Evolutionary conservation across 2,888 invertebrate species (phyloP).

Genomic region (Agrochola lota): DNA sequence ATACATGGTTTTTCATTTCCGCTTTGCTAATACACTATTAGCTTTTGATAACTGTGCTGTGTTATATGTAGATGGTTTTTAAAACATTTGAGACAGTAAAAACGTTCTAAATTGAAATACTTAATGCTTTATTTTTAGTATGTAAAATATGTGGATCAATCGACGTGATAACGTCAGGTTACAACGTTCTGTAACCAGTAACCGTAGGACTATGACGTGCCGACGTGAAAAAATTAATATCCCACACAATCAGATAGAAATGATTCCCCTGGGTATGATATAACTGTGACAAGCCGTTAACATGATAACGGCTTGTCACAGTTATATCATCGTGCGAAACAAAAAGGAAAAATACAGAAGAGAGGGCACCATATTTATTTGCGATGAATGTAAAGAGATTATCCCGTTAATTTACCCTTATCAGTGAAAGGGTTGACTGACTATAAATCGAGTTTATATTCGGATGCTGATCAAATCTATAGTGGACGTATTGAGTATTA

Average conservation of each 20-base stretch:
- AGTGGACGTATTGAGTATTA: constrained; percentile 20
- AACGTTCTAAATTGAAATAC: not conserved
- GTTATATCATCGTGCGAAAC: constrained; percentile 30
- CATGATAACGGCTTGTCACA: no score
- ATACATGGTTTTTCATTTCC: constrained; percentile 20
- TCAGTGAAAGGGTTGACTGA: constrained; percentile 47
- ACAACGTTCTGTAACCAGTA: not conserved
- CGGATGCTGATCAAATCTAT: constrained; percentile 37
- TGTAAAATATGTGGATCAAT: not conserved
- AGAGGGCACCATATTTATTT: constrained; percentile 27
- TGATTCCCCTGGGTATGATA: constrained; percentile 43
- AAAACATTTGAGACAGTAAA: not conserved
- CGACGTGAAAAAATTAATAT: constrained; percentile 29
- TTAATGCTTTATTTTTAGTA: not conserved
- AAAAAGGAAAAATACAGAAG: constrained; percentile 20
- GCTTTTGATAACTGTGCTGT: constrained; percentile 1
- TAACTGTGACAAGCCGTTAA: constrained; percentile 30
- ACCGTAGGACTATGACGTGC: no score
- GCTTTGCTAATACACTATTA: constrained; percentile 9
- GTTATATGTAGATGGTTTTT: not conserved
- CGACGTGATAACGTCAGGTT: not conserved
- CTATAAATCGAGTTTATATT: constrained; percentile 30
- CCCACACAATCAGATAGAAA: constrained; percentile 36
- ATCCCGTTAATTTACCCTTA: constrained; percentile 45
- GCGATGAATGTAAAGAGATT: constrained; percentile 45